A percentile compares a stretch with the other conserved stretches of the same genome.
phyloP scores from a whole-genome alignment of 2,113 vertebrate genomes.

The Camelus bactrianus region DNA sequence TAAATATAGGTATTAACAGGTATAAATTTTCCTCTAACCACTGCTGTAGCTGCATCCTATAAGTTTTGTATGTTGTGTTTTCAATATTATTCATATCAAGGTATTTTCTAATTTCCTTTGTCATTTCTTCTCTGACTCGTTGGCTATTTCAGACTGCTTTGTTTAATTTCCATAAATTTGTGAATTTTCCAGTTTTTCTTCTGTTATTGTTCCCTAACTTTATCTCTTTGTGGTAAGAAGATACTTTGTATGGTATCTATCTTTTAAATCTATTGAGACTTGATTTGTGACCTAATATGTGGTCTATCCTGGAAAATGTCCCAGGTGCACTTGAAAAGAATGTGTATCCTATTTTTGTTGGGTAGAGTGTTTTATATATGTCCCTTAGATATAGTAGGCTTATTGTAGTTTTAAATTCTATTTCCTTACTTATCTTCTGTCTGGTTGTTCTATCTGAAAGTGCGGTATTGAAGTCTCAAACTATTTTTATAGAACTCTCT shows the following conservation, averaged over 20 bases:
- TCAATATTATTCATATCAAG: background rate
- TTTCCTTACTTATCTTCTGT: background rate
- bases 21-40: background rate
- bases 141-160: background rate
- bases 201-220: background rate
- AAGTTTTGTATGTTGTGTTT: background rate
- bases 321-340: no score
- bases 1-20: background rate
- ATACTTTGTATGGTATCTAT: background rate
- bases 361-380: background rate
- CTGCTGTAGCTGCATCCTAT: background rate
- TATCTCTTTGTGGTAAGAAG: background rate
- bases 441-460: background rate
- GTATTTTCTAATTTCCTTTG: background rate
- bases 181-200: background rate
- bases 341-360: background rate
- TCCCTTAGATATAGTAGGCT: background rate
- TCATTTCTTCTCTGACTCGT: background rate
- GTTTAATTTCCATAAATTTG: background rate
- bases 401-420: background rate
- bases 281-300: no score
- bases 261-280: no score
- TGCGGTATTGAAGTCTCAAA: background rate
- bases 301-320: no score
- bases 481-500: background rate